phyloP scores from a whole-genome alignment of 2,888 invertebrate species.

The Caenorhabditis sp. region DNA sequence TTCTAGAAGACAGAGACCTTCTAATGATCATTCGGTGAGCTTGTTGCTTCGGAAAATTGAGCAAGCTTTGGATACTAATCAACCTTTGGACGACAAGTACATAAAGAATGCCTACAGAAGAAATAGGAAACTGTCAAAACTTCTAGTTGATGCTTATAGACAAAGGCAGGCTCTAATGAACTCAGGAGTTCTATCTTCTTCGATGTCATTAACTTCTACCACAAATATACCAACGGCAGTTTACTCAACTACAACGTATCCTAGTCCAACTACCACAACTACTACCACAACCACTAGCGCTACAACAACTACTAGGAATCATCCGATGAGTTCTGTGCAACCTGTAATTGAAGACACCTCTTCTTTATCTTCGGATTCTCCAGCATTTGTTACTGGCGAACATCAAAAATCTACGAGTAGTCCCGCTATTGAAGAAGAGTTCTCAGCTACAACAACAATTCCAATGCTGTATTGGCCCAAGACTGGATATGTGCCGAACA shows the following conservation, averaged over 20 bases:
- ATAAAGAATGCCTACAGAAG: slow-evolving; percentile 61
- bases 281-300: slow-evolving; percentile 1
- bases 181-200: background rate
- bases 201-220: background rate
- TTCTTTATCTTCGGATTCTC: background rate
- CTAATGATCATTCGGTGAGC: slow-evolving; percentile 52
- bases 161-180: slow-evolving; percentile 37
- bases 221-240: background rate
- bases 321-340: background rate
- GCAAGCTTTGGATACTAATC: slow-evolving; percentile 55
- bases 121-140: slow-evolving; percentile 66
- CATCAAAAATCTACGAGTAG: slow-evolving; percentile 3
- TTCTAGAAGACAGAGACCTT: slow-evolving; percentile 9
- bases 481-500: slow-evolving; percentile 70
- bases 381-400: background rate
- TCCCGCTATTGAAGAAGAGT: background rate
- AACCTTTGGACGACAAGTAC: slow-evolving; percentile 65
- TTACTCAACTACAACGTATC: background rate
- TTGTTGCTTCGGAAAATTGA: slow-evolving; percentile 59
- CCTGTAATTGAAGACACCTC: background rate
- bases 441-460: slow-evolving; percentile 21
- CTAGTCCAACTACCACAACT: background rate
- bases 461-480: slow-evolving; percentile 63
- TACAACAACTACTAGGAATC: background rate
- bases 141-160: slow-evolving; percentile 66